Conservation (phyloP, 2,113 vertebrate species). For the Dryoscopus gambensis region DNA sequence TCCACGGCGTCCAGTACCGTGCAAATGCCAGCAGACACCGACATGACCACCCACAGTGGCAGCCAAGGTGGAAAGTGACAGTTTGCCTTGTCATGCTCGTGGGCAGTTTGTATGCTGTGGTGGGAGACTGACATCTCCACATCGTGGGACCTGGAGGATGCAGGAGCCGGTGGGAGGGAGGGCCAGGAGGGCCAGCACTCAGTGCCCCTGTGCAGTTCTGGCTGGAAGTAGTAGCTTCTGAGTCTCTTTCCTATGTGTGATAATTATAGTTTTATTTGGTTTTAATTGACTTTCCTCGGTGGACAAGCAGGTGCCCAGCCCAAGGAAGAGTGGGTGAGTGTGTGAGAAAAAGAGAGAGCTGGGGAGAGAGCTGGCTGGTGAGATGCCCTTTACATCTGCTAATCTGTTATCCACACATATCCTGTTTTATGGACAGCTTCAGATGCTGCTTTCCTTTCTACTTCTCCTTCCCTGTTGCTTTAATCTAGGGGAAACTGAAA, state of each 20-base stretch:
- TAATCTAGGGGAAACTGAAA: neutral
- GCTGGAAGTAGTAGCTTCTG: neutral
- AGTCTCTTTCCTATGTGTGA: neutral
- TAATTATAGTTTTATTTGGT: neutral
- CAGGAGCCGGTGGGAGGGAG: rapidly evolving
- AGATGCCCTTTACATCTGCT: neutral
- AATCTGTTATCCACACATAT: neutral
- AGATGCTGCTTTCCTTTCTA: neutral
- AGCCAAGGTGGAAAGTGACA: neutral
- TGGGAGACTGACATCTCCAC: neutral
- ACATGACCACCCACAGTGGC: neutral
- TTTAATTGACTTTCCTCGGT: neutral
- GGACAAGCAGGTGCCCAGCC: neutral
- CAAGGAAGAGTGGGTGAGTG: neutral
- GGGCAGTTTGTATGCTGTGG: neutral
- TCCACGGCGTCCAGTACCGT: neutral
- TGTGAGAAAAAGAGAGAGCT: neutral
- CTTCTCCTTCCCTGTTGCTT: neutral
- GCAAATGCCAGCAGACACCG: neutral
- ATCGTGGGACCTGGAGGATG: neutral
- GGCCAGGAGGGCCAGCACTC: neutral
- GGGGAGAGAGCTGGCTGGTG: neutral
- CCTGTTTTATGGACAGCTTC: neutral
- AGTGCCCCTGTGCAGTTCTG: rapidly evolving
- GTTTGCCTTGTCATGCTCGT: neutral